Evolutionary conservation across 2,888 invertebrate genomes (phyloP).

Genomic region (Gandaritis pyraliata): DNA sequence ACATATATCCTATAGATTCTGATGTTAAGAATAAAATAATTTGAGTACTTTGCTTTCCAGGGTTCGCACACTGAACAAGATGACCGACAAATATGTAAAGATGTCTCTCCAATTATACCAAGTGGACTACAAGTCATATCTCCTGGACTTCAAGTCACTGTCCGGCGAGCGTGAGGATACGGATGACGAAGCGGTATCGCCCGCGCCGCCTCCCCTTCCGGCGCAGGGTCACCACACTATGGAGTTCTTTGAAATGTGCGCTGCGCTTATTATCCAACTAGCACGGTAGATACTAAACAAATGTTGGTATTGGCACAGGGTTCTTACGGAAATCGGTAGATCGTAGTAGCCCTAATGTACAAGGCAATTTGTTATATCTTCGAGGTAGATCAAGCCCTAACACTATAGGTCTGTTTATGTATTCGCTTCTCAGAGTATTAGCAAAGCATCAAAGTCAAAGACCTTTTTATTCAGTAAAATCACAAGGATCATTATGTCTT

Average conservation of each 20-base stretch:
- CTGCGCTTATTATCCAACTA: constrained; percentile 98
- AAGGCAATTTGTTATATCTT: too few relatives aligned
- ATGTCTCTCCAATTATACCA: constrained; percentile 99
- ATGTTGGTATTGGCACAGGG: too few relatives aligned
- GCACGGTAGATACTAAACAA: constrained; percentile 84
- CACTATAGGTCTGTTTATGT: too few relatives aligned
- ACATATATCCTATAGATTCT: too few relatives aligned
- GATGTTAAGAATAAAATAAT: too few relatives aligned
- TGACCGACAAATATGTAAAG: constrained; percentile 94
- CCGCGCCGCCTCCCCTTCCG: constrained; percentile 40
- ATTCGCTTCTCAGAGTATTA: too few relatives aligned
- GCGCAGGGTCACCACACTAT: constrained; percentile 95
- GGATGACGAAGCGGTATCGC: constrained; percentile 64
- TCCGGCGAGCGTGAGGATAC: constrained; percentile 89
- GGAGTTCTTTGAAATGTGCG: constrained; percentile 99
- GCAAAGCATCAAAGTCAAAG: too few relatives aligned
- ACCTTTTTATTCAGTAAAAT: too few relatives aligned
- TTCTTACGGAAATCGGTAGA: too few relatives aligned
- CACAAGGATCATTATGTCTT: too few relatives aligned
- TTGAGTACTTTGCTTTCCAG: constrained; percentile 71
- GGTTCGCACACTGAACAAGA: constrained; percentile 94
- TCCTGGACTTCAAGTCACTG: constrained; percentile 98
- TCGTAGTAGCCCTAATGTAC: too few relatives aligned
- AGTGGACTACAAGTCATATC: constrained; percentile 98
- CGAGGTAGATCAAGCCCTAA: too few relatives aligned